Conservation (phyloP, 1,140 invertebrate species). For the Eriocheir sinensis region DNA sequence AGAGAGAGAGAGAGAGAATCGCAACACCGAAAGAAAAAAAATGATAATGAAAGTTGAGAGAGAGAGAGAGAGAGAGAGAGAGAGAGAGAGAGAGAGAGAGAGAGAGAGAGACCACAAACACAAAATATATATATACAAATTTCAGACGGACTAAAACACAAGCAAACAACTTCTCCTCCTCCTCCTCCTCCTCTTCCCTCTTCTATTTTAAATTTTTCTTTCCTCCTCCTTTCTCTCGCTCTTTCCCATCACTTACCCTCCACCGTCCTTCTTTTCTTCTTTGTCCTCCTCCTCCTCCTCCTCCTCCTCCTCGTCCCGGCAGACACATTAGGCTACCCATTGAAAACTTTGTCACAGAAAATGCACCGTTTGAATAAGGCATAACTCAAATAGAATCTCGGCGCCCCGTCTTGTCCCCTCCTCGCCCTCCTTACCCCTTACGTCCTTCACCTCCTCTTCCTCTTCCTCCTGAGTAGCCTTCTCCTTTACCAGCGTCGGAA, state of each 20-base stretch:
- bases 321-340: conserved; percentile 61
- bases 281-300: not conserved
- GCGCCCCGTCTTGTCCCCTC: not conserved
- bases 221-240: not conserved
- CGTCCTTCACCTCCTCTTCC: not conserved
- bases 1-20: not conserved
- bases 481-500: conserved; percentile 49
- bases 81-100: not conserved
- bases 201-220: not conserved
- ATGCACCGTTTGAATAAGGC: conserved; percentile 67
- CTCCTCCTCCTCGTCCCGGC: not conserved
- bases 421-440: not conserved
- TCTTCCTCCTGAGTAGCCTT: conserved; percentile 18
- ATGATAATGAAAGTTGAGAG: not conserved
- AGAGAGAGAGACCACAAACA: not conserved
- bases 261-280: not conserved
- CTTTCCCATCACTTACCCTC: not conserved
- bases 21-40: not conserved
- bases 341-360: conserved; percentile 68
- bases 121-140: not conserved
- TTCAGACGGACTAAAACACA: not conserved
- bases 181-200: not conserved
- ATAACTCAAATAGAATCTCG: conserved; percentile 63
- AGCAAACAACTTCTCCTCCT: not conserved
- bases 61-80: conserved; percentile 4